phyloP scores from a whole-genome alignment of 2,113 vertebrate genomes.

The Trochalopteron elliotii region DNA sequence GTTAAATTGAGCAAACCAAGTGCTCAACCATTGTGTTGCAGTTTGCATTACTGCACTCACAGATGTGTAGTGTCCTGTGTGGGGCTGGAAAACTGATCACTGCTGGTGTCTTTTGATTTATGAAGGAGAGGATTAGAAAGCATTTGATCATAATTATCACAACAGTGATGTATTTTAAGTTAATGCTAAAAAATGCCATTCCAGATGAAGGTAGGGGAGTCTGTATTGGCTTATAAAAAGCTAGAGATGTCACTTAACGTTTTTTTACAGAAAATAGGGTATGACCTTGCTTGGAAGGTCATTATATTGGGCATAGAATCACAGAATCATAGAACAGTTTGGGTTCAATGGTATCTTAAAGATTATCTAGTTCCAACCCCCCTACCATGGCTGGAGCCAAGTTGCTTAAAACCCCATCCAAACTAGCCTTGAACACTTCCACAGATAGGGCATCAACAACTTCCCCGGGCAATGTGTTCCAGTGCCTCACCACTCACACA shows the following conservation, averaged over 20 bases:
- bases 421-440: not conserved
- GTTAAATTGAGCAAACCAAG: not conserved
- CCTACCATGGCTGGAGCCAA: not conserved
- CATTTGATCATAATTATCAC: not conserved
- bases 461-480: fast-evolving
- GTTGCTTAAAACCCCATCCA: not conserved
- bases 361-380: not conserved
- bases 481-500: not conserved
- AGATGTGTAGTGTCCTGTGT: not conserved
- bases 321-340: not conserved
- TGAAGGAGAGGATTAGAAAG: not conserved
- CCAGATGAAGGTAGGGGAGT: not conserved
- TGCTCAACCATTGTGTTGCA: fast-evolving
- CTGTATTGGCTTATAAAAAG: not conserved
- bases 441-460: not conserved
- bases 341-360: not conserved
- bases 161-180: not conserved
- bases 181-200: not conserved
- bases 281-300: not conserved
- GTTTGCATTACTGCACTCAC: not conserved
- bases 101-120: not conserved
- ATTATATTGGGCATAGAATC: not conserved
- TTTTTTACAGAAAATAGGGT: not conserved
- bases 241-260: not conserved
- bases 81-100: not conserved